Evolutionary conservation across 2,888 invertebrate genomes (phyloP), one percentile per base, ranked within the genome.

Genomic region (Lingula anatina): DNA sequence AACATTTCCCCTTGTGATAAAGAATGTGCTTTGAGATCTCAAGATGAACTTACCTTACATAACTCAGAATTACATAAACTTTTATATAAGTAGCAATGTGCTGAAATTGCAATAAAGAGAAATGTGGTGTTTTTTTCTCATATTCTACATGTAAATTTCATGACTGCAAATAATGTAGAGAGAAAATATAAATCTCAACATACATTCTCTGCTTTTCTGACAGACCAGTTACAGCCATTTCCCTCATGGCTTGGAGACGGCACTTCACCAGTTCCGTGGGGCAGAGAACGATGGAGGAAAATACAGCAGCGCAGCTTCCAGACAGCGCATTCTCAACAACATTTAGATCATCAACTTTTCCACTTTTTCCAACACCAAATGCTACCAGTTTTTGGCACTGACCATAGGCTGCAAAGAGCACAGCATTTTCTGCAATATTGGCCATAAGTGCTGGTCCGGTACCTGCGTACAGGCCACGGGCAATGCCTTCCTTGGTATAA

Each of bases 211-310:
- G n/a, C n/a, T n/a, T n/a, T n/a, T n/a, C n/a, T n/a, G n/a, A n/a
- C n/a, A n/a, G n/a, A n/a, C n/a, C n/a, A n/a, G n/a, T n/a, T n/a
- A n/a, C n/a, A n/a, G n/a, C n/a, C n/a, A n/a, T 75, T 80, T 97
- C 96, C 59, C 88, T 81, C 83, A 92, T 85, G 0, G 96, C 95
- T 79, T 99, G 99, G 44, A 99, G 80, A 65, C 90, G 87, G 77
- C 99, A 99, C 79, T 99, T 99, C 57, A 99, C 86, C 54, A 99
- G 81, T 78, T 99, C 99, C 0, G 99, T 97, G 0, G 99, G 99
- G 68, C 97, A 97, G 23, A 99, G 82, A 0, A 93, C 89, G 60
- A 97, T 85, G 0, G 97, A 91, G 0, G 96, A 95, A 76, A 97
- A 96, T 76, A 97, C 93, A 2, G 97, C 94, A 3, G 96, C 99